Evolutionary conservation across 2,888 invertebrate genomes (phyloP).

Genomic region (Brachylomia viminalis): DNA sequence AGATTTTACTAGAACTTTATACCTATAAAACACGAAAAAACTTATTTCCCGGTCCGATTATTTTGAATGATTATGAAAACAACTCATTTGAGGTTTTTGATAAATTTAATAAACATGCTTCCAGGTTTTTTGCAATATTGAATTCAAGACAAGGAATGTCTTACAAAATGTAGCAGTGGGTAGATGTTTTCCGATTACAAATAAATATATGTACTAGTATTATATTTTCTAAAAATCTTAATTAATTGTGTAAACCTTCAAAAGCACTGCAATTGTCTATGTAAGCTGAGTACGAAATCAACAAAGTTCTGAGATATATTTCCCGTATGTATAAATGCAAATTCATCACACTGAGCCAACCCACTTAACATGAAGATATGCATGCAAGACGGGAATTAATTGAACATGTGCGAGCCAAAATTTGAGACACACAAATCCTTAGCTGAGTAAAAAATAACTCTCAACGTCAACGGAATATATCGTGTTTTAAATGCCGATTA

Average conservation of each 20-base stretch:
- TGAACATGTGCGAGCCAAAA: conserved; percentile 44
- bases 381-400: conserved; percentile 60
- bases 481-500: background rate
- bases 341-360: conserved; percentile 56
- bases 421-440: conserved; percentile 16
- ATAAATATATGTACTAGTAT: background rate
- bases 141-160: no score
- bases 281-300: conserved; percentile 39
- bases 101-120: background rate
- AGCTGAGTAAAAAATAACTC: conserved; percentile 12
- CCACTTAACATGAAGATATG: conserved; percentile 56
- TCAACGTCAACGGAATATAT: background rate
- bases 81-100: background rate
- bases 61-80: background rate
- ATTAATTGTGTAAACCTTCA: background rate
- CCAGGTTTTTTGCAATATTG: no score
- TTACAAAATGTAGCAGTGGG: background rate
- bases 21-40: no score
- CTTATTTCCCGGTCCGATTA: no score
- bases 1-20: no score
- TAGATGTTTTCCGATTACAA: no score
- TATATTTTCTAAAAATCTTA: background rate
- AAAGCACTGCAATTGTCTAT: conserved; percentile 34
- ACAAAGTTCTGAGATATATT: conserved; percentile 43
- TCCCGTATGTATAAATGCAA: conserved; percentile 57